phyloP scores from a whole-genome alignment of 2,113 vertebrate genomes.

The Barnardius zonarius region DNA sequence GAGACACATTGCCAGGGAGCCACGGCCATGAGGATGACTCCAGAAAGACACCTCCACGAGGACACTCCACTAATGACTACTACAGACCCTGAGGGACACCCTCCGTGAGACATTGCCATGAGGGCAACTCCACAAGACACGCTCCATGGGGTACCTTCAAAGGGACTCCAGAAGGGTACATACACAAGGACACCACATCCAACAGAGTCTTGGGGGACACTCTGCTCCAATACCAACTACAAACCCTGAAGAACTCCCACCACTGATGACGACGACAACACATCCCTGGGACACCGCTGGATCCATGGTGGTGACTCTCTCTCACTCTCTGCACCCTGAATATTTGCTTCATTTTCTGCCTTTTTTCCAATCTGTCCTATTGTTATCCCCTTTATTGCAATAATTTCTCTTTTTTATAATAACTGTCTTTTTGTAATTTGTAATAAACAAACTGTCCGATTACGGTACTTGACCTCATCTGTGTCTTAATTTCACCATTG shows the following conservation, averaged over 20 bases:
- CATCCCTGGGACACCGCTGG: not conserved
- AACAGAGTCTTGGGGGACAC: not conserved
- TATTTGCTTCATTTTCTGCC: not conserved
- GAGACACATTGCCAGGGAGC: too few relatives aligned
- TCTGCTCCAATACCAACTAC: not conserved
- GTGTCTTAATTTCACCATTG: not conserved
- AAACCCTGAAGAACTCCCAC: not conserved
- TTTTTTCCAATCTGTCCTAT: not conserved
- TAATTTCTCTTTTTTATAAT: not conserved
- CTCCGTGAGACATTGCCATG: not conserved
- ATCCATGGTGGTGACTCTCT: not conserved
- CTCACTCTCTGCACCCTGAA: not conserved
- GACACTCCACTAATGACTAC: too few relatives aligned
- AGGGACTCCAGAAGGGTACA: not conserved
- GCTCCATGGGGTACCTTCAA: not conserved
- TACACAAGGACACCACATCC: not conserved
- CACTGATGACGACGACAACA: not conserved
- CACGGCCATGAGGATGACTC: too few relatives aligned
- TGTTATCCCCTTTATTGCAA: not conserved
- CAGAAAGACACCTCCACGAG: too few relatives aligned
- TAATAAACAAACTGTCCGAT: not conserved
- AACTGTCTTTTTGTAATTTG: not conserved
- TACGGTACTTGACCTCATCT: not conserved
- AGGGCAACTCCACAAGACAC: not conserved
- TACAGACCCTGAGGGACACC: too few relatives aligned